phyloP scores from a whole-genome alignment of 2,888 invertebrate species.

The Neria commutata region DNA sequence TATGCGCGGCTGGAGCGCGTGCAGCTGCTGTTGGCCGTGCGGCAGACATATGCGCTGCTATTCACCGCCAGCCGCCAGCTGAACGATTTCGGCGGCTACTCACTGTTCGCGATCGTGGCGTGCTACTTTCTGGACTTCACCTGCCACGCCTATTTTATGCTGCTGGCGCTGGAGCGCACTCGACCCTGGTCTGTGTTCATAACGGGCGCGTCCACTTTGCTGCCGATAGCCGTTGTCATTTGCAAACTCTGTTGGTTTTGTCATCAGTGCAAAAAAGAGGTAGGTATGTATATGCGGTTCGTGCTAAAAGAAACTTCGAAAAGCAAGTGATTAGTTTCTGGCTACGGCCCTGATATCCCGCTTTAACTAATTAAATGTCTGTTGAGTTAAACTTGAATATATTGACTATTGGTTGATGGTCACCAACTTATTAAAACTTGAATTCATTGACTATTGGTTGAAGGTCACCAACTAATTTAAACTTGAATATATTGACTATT shows the following conservation, averaged over 20 bases:
- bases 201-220: background rate
- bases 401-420: too few species aligned
- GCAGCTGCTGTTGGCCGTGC: background rate
- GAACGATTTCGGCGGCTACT: slow-evolving; percentile 34
- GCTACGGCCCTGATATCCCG: too few species aligned
- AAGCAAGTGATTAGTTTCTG: too few species aligned
- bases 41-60: background rate
- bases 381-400: too few species aligned
- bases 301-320: too few species aligned
- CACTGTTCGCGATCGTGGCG: slow-evolving; percentile 28
- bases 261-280: background rate
- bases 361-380: too few species aligned
- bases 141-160: slow-evolving; percentile 35
- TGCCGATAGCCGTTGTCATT: background rate
- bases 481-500: too few species aligned
- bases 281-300: too few species aligned
- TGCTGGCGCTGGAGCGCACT: slow-evolving; percentile 27
- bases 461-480: too few species aligned
- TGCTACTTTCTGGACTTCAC: slow-evolving; percentile 33
- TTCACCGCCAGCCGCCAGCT: slow-evolving; percentile 18
- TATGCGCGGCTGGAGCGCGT: background rate
- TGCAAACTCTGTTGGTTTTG: background rate
- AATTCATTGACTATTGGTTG: too few species aligned
- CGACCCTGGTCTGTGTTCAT: background rate
- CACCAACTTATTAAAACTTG: too few species aligned